A percentile compares a stretch with the other conserved stretches of the same genome.
These are phyloP conservation scores for Micrasema minimum DNA, from an alignment of 1,140 invertebrate genomes.

Conservation along the genomic window DNA sequence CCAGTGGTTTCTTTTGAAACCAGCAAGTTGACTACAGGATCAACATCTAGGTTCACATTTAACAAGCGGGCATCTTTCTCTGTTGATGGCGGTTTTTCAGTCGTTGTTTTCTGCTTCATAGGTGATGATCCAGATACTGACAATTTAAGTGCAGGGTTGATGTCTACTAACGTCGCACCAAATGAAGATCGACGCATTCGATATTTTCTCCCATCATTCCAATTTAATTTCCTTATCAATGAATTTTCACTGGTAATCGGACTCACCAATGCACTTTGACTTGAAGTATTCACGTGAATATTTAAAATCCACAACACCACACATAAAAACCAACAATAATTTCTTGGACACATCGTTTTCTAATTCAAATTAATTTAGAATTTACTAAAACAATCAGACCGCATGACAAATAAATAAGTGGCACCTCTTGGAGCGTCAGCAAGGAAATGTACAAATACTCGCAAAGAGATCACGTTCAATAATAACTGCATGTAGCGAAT, in stretches of 20 bases:
- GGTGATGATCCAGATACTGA: neutral
- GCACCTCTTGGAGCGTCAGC: neutral
- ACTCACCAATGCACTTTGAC: neutral
- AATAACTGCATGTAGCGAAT: conserved; percentile 17
- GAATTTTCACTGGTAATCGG: neutral
- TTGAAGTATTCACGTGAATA: neutral
- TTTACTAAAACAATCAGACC: neutral
- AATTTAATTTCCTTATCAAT: neutral
- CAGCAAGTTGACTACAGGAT: conserved; percentile 11
- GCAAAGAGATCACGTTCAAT: conserved; percentile 18
- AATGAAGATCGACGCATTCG: neutral
- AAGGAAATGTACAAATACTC: conserved; percentile 22
- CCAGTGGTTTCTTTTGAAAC: too few species aligned
- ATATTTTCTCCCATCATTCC: neutral
- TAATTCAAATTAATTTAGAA: neutral
- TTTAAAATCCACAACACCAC: neutral
- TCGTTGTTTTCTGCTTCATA: neutral
- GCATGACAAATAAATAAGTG: neutral
- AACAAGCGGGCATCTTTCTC: neutral
- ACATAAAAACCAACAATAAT: neutral
- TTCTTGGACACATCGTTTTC: neutral
- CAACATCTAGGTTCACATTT: conserved; percentile 7
- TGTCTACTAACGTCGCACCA: neutral
- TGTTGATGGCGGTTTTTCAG: neutral
- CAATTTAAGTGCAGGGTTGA: conserved; percentile 2